Evolutionary conservation across 2,797 vertebrate species (phyloP), one percentile per base, ranked within the genome.

Genomic region (Ceyx erithaca): DNA sequence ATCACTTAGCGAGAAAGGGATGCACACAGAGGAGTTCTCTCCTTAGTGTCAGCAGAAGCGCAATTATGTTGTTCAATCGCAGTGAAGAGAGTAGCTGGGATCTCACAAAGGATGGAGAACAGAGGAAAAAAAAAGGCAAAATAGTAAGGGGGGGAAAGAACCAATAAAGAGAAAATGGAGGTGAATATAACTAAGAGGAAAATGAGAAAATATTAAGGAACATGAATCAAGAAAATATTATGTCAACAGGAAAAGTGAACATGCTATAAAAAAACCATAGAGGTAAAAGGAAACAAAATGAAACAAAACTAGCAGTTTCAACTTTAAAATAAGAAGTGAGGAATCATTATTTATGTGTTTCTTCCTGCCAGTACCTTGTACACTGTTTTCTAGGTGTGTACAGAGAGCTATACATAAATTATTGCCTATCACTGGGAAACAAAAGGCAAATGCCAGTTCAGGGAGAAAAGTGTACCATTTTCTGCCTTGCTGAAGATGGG

Each of bases 1-100:
- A 84, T 87, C 71, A 70, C 72, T 94, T 87, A 87, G 93, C 54
- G 68, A 80, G 89, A 91, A 92, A 84, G 87, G 51, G 75, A 95
- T 7, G 3, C 2, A 8, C 62, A 45, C 78, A 35, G 5, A 2
- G 64, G 62, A 61, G 28, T 79, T 28, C 54, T 67, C 66, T 76
- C 76, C 84, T 72, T 58, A n/a, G 76, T 31, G 78, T 57, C 82
- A 64, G 78, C 48, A 46, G 69, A 77, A 64, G 46, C 4, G 5
- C 3, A 14, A 37, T 84, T n/a, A 41, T 23, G 46, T 61, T 80
- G 54, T 70, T 69, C 69, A 61, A 52, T 49, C 71, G 12, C 45
- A 43, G 84, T 6, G 4, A 77, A 35, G 23, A 75, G 37, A 71
- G 15, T 0, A 18, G 25, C 54, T 61, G 72, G 3, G 14, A n/a